A percentile compares a stretch with the other conserved stretches of the same genome.
Conservation (phyloP, 2,113 vertebrate genomes). For the Mustela lutreola region DNA sequence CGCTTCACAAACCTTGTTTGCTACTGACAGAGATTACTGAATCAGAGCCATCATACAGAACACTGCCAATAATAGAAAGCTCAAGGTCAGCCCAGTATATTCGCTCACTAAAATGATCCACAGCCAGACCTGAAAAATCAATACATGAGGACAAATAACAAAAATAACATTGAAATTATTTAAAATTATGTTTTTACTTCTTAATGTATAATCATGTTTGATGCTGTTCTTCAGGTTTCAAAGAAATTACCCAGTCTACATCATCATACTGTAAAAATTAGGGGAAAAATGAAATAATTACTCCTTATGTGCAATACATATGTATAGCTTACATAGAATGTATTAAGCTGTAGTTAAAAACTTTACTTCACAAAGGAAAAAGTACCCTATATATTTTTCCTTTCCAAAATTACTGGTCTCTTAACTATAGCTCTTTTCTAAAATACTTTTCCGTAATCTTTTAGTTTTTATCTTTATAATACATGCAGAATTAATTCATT, state of each 20-base stretch:
- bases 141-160: neutral
- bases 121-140: slow-evolving; percentile 92
- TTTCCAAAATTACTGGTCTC: neutral
- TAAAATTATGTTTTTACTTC: neutral
- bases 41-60: slow-evolving; percentile 95
- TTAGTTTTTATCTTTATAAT: neutral
- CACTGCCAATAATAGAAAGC: slow-evolving; percentile 95
- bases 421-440: neutral
- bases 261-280: neutral
- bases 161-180: neutral
- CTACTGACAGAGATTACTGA: slow-evolving; percentile 92
- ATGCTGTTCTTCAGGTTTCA: neutral
- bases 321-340: neutral
- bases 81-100: slow-evolving; percentile 99
- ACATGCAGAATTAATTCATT: neutral
- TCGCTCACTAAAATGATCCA: slow-evolving; percentile 97
- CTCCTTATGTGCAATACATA: neutral
- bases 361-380: neutral
- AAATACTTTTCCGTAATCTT: neutral
- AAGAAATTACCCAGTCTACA: neutral
- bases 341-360: neutral
- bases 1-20: slow-evolving; percentile 91
- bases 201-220: neutral
- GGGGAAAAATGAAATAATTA: neutral
- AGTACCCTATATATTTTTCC: neutral